Conservation (phyloP, 2,113 vertebrate genomes). For the Pelecanus crispus region DNA sequence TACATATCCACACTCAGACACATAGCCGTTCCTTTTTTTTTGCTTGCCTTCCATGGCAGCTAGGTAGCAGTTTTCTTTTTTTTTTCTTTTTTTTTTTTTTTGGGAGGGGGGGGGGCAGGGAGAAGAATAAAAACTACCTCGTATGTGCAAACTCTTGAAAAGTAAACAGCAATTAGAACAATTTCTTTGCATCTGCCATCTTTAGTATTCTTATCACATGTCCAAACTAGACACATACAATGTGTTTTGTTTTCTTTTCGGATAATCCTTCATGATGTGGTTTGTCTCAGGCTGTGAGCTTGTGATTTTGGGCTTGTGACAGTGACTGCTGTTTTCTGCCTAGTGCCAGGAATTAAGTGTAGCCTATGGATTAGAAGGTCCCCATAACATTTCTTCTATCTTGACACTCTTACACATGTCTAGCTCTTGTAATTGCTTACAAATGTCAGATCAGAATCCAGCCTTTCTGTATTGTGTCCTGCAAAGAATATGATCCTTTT, state of each 20-base stretch:
- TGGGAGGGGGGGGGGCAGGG: accelerated
- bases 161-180: neutral
- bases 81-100: neutral
- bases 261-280: neutral
- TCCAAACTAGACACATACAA: neutral
- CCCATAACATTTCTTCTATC: neutral
- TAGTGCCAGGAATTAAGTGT: neutral
- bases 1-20: neutral
- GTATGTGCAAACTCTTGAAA: neutral
- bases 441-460: neutral
- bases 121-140: neutral
- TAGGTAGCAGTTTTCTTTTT: neutral
- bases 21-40: neutral
- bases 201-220: neutral
- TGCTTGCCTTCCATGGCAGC: neutral
- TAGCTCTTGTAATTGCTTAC: neutral
- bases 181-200: neutral
- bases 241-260: neutral
- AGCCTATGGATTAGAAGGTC: neutral
- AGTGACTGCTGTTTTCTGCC: neutral
- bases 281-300: neutral
- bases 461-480: neutral
- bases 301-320: neutral
- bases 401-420: neutral
- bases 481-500: neutral